Conservation (phyloP, 2,888 invertebrate genomes). For the Perizoma flavofasciatum region DNA sequence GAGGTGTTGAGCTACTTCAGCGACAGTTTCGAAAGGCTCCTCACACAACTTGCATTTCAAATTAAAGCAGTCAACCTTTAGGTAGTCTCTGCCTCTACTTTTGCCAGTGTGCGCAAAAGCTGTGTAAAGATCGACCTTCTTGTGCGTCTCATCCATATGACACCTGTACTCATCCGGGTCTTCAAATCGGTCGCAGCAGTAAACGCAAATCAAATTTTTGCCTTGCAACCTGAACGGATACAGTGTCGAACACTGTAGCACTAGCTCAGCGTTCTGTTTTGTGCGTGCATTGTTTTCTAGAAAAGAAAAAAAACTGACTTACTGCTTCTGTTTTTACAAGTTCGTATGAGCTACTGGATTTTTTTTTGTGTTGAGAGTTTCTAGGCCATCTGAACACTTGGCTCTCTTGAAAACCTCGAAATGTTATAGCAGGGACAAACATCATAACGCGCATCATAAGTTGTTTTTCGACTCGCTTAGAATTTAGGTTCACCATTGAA, state of each 20-base stretch:
- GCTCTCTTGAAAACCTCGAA: no score
- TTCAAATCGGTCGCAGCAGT: conserved; percentile 67
- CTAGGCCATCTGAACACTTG: no score
- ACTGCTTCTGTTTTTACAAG: not conserved
- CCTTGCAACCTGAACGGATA: conserved; percentile 71
- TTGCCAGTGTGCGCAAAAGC: conserved; percentile 62
- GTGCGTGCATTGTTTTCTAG: conserved; percentile 55
- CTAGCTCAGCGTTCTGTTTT: conserved; percentile 69
- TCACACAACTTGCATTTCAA: conserved; percentile 63
- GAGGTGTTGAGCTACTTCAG: conserved; percentile 60
- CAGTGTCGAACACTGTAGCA: conserved; percentile 68
- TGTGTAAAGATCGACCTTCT: conserved; percentile 56
- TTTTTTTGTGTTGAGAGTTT: no score
- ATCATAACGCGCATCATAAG: no score
- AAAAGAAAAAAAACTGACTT: conserved; percentile 66
- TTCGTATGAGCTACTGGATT: not conserved
- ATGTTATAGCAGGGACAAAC: no score
- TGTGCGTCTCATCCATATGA: conserved; percentile 61
- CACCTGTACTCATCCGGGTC: conserved; percentile 61
- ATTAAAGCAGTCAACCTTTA: conserved; percentile 69
- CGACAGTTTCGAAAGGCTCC: conserved; percentile 49
- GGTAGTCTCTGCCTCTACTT: conserved; percentile 52
- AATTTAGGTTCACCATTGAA: no score
- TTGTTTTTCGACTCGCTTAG: no score
- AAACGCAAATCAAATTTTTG: conserved; percentile 67